Percentiles rank a stretch among this genome's conserved stretches.
phyloP scores from a whole-genome alignment of 1,140 invertebrate species.

The Drosophila pseudoananassae region DNA sequence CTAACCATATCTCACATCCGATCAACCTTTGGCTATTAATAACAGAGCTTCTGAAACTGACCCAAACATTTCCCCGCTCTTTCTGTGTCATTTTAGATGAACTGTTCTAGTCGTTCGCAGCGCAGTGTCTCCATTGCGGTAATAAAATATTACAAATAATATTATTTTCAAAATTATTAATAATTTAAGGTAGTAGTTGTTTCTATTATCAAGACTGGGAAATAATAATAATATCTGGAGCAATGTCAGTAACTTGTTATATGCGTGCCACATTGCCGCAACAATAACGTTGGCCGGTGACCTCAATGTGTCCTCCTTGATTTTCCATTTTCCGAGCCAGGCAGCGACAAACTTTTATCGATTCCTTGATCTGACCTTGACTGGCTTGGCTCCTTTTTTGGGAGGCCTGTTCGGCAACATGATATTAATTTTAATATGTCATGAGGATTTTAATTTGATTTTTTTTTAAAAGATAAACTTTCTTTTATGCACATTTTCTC shows the following conservation, averaged over 20 bases:
- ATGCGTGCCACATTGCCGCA: conserved; percentile 5
- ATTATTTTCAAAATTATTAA: not conserved
- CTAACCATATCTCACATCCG: conserved; percentile 38
- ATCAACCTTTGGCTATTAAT: conserved; percentile 44
- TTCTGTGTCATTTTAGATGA: conserved; percentile 68
- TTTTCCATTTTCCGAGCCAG: conserved; percentile 33
- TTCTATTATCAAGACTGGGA: too few species aligned
- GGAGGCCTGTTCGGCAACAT: not conserved
- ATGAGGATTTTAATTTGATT: conserved; percentile 46
- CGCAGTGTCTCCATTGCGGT: conserved; percentile 71
- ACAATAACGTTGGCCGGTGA: conserved; percentile 33
- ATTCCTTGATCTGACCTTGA: conserved; percentile 57
- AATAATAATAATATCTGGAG: not conserved
- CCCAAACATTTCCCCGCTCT: conserved; percentile 38
- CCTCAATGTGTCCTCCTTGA: conserved; percentile 37
- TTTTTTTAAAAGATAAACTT: conserved; percentile 40
- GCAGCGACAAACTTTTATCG: conserved; percentile 53
- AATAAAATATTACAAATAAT: conserved; percentile 30
- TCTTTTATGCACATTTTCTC: conserved; percentile 42
- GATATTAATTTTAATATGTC: conserved; percentile 45
- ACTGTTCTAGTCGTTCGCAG: conserved; percentile 68
- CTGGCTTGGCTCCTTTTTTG: conserved; percentile 15
- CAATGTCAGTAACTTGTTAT: conserved; percentile 38
- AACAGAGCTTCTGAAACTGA: conserved; percentile 45
- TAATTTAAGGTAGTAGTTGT: too few species aligned